Percentiles rank a stretch among this genome's conserved stretches.
Conservation (phyloP, 2,113 vertebrate genomes). For the Meleagris gallopavo region DNA sequence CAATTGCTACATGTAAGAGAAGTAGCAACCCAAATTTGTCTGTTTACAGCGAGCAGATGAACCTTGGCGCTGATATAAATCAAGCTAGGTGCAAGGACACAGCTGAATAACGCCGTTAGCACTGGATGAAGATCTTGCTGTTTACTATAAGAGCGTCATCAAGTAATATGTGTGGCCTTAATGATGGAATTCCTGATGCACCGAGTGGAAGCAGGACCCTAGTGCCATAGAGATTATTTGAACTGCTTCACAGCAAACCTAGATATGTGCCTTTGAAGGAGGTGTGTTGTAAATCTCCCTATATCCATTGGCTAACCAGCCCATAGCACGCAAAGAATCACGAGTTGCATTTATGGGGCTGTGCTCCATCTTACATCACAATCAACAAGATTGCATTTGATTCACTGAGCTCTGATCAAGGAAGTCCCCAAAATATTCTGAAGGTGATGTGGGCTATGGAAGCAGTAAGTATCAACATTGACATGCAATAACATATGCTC, state of each 20-base stretch:
- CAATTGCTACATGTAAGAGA: neutral
- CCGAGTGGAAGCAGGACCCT: neutral
- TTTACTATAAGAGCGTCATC: neutral
- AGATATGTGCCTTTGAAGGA: neutral
- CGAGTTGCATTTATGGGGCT: neutral
- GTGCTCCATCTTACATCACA: neutral
- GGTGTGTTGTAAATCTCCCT: neutral
- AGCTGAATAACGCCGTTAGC: neutral
- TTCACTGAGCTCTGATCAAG: neutral
- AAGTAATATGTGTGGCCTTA: neutral
- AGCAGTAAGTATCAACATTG: neutral
- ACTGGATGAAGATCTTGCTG: neutral
- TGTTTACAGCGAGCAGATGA: constrained; percentile 2
- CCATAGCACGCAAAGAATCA: neutral
- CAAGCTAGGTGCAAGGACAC: neutral
- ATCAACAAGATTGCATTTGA: neutral
- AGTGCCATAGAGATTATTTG: neutral
- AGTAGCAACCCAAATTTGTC: neutral
- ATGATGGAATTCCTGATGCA: neutral
- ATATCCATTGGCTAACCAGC: neutral
- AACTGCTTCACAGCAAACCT: neutral
- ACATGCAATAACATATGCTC: neutral
- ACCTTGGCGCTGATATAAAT: neutral
- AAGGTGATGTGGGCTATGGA: neutral
- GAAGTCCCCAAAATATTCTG: constrained; percentile 10